phyloP scores from a whole-genome alignment of 2,888 invertebrate species.

The Chymomyza caudatula region DNA sequence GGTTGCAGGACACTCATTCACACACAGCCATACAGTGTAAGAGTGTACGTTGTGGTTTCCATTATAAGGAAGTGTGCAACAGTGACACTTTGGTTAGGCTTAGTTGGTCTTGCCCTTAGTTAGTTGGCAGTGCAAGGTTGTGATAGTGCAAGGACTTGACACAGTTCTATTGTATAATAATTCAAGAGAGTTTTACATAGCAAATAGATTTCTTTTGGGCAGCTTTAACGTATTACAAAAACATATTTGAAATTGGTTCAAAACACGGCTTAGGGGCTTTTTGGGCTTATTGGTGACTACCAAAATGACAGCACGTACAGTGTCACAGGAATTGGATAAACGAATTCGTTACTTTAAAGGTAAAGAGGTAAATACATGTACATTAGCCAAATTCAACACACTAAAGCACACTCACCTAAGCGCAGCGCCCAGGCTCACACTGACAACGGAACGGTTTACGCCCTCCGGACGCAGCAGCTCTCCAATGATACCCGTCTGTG shows the following conservation, averaged over 20 bases:
- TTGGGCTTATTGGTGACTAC: conserved; percentile 35
- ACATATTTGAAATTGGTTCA: not conserved
- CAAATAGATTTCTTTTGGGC: not conserved
- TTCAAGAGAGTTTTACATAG: not conserved
- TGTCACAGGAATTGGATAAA: conserved; percentile 74
- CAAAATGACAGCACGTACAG: conserved; percentile 74
- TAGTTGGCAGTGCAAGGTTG: conserved; percentile 30
- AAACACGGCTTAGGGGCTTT: not conserved
- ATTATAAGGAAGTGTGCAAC: conserved; percentile 19
- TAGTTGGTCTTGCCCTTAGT: conserved; percentile 15
- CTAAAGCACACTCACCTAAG: conserved; percentile 68
- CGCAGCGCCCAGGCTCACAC: conserved; percentile 74
- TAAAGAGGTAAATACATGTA: not conserved
- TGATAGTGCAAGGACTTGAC: conserved; percentile 17
- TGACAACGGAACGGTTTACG: conserved; percentile 75
- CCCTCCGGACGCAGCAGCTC: conserved; percentile 75
- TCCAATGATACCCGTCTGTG: conserved; percentile 76
- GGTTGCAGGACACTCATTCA: not conserved
- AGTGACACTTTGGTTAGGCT: conserved; percentile 32
- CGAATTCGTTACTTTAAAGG: conserved; percentile 51
- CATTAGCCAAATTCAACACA: not conserved
- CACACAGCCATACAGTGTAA: not conserved
- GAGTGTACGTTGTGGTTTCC: not conserved
- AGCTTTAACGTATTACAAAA: not conserved
- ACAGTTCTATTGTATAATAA: conserved; percentile 6